These are phyloP conservation scores for Callopanchax toddi DNA, from an alignment of 2,113 vertebrate species.

Conservation along the genomic window DNA sequence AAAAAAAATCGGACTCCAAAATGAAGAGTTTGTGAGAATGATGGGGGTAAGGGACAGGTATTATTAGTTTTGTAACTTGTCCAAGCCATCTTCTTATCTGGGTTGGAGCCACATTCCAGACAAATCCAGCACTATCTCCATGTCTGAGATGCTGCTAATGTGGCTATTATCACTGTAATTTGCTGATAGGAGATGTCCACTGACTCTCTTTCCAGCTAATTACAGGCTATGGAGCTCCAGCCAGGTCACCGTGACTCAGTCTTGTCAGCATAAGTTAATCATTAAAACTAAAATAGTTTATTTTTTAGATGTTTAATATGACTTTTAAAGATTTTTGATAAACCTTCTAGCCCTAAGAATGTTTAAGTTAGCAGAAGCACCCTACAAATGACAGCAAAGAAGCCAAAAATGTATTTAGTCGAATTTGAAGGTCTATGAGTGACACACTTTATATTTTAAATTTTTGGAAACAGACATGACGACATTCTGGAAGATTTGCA, in stretches of 20 bases:
- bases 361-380: no score
- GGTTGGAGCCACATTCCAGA: constrained; percentile 51
- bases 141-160: constrained; percentile 54
- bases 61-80: constrained; percentile 50
- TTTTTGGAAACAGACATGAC: not conserved
- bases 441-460: no score
- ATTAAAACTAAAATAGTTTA: no score
- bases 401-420: no score
- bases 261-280: constrained; percentile 6
- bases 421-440: no score
- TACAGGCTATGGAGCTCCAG: constrained; percentile 8
- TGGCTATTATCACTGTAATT: constrained; percentile 55
- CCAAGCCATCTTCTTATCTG: constrained; percentile 50
- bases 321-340: no score
- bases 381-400: no score
- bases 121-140: constrained; percentile 40
- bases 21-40: constrained; percentile 28
- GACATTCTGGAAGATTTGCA: constrained; percentile 6
- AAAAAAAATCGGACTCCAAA: constrained; percentile 14
- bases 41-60: constrained; percentile 19
- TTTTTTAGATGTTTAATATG: no score
- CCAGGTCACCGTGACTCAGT: constrained; percentile 32
- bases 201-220: constrained; percentile 34
- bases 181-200: constrained; percentile 50
- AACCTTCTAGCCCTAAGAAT: no score